Base-by-base conservation (phyloP, 2,113 vertebrate genomes). In the Cranoglanis bouderius region DNA sequence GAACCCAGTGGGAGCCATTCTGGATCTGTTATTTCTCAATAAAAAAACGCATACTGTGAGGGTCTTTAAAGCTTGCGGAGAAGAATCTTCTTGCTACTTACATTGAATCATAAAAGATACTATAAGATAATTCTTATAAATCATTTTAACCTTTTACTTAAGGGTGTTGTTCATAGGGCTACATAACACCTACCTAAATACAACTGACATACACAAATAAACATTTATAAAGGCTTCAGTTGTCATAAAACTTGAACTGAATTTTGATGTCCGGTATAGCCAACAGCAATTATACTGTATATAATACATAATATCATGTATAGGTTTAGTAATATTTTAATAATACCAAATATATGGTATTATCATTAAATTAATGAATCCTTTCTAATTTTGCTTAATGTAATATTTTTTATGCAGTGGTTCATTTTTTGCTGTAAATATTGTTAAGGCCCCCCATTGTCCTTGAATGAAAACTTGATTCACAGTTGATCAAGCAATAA, bases 21-120 rank as follows among this genome's bases (percentile, higher is more conserved):
- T 86, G 38, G 16, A 86, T 86, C 38, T 61, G 38, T 78, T 46
- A 86, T 59, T 86, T 86, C 72, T 77, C 38, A 61, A 86, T 77
- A 86, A 77, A 86, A 77, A 77, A 40, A 84, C 5, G 12, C 26
- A 86, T 57, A 86, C 26, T n/a, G 35, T 59, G 4, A 57, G 85
- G 51, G 24, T 74, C 13, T 85, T 74, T 53, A 75, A 75, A 57
- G 32, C 35, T 38, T 46, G 35, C 38, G 8, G 38, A 75, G 38
- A n/a, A 46, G 21, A 43, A n/a, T n/a, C n/a, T n/a, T n/a, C 65
- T 49, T 24, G n/a, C 81, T 59, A 82, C 81, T 40, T 43, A 59
- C 21, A 14, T 40, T 59, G 19, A 6, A 82, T 14, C 3, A 35
- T 49, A 72, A 53, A 49, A 55, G n/a, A 32, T 84, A 0, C 32